Evolutionary conservation across 2,113 vertebrate species (phyloP), one percentile per base, ranked within the genome.

Genomic region (Noctilio leporinus): DNA sequence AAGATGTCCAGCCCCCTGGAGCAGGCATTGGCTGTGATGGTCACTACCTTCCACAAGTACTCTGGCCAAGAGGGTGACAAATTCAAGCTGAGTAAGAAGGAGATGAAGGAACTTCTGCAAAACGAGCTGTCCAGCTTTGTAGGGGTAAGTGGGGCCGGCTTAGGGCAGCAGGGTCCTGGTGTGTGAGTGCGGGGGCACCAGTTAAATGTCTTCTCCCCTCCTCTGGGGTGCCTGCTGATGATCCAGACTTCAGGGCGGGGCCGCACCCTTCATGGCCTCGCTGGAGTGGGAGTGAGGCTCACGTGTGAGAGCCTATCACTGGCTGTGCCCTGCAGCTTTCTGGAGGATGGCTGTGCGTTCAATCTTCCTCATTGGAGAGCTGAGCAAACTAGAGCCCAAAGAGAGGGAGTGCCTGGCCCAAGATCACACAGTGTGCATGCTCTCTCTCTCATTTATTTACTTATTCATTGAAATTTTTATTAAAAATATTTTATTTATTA

Each of bases 41-140:
- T 98, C 15, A 0, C 64, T 8, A 97, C 98, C 43, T 99, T 99
- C 96, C 98, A 99, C 95, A 98, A 97, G 24, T 99, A 99, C 72
- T 98, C 99, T 0, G 91, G 77, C 16, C 97, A 95, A 78, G 98
- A 99, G 0, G 98, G 98, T 0, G 97, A 98, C n/a, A 96, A 93
- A 33, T 97, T 65, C 93, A 98, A 97, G 12, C 97, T 99, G 15
- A 99, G 87, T 97, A 99, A 99, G 89, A 97, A 72, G 0, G 99
- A 99, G 95, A 97, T 99, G 73, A 99, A 98, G 88, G 97, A 98
- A 4, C 98, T 99, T 30, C 86, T 99, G 35, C 97, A 97, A 73
- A 93, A 86, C 1, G 99, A 99, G 96, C 97, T 99, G 49, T 95
- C 98, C 1, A 49, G 77, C 92, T 99, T 99, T 3, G 96, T 99